Conservation (phyloP, 2,888 invertebrate species). For the Trachelus tabidus region DNA sequence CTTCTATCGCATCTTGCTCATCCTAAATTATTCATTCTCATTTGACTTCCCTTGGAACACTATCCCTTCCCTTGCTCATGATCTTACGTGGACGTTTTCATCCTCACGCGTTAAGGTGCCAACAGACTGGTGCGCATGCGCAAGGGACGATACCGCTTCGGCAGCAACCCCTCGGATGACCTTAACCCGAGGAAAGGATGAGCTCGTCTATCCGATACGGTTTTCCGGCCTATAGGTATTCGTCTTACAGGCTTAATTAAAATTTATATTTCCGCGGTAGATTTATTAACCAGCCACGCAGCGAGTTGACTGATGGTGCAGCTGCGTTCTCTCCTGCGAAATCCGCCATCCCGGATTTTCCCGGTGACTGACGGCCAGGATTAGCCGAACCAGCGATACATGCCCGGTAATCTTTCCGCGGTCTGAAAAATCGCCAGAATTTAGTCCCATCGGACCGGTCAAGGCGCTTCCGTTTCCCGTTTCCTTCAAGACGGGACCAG, state of each 20-base stretch:
- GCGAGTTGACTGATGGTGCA: conserved; percentile 19
- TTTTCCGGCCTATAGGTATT: neutral
- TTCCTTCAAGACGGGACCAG: neutral
- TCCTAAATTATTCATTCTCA: conserved; percentile 13
- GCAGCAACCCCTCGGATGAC: neutral
- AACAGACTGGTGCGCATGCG: neutral
- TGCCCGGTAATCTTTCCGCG: conserved; percentile 24
- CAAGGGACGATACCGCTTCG: neutral
- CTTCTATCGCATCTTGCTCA: conserved; percentile 12
- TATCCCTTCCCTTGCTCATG: too few relatives aligned
- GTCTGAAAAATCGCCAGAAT: conserved; percentile 30
- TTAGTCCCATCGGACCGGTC: neutral
- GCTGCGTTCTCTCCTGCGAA: conserved; percentile 29
- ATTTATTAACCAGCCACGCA: conserved; percentile 27
- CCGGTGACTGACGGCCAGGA: conserved; percentile 39
- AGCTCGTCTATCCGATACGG: neutral
- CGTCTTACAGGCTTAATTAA: conserved; percentile 34
- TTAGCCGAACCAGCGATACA: conserved; percentile 36
- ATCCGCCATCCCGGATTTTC: conserved; percentile 36
- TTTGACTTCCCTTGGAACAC: neutral
- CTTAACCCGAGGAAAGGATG: conserved; percentile 1
- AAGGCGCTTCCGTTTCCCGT: neutral
- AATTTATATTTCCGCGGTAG: conserved; percentile 30
- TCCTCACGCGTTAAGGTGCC: neutral
- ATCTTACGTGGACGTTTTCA: too few relatives aligned